Evolutionary conservation across 2,888 invertebrate species (phyloP).

Genomic region (Agrotis clavis): DNA sequence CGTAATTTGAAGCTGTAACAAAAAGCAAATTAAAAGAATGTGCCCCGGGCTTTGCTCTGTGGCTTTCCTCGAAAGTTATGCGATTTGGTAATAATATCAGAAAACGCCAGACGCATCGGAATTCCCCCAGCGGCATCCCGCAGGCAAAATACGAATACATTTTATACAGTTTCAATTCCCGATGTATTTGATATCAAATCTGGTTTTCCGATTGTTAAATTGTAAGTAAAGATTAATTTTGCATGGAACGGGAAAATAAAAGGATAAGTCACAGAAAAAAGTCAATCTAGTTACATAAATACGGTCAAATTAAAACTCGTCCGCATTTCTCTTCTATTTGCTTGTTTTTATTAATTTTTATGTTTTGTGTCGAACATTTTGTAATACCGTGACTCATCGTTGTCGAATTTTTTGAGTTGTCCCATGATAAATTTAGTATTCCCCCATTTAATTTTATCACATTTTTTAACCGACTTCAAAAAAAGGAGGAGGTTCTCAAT

Average conservation of each 20-base stretch:
- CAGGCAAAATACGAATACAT: conserved; percentile 45
- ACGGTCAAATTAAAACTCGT: neutral
- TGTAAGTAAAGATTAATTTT: neutral
- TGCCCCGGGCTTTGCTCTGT: conserved; percentile 4
- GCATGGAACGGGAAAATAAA: conserved; percentile 17
- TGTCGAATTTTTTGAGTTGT: conserved; percentile 1
- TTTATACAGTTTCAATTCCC: conserved; percentile 27
- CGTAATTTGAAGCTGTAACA: neutral
- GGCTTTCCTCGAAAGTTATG: conserved; percentile 40
- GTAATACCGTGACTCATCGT: conserved; percentile 16
- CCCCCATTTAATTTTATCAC: neutral
- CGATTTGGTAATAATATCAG: conserved; percentile 46
- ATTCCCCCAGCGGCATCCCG: conserved; percentile 51
- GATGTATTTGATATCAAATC: conserved; percentile 13
- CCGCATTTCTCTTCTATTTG: neutral
- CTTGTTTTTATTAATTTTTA: neutral
- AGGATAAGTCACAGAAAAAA: neutral
- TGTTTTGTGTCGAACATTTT: conserved; percentile 7
- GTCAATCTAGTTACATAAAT: neutral
- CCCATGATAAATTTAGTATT: conserved; percentile 24
- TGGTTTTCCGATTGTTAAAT: conserved; percentile 23
- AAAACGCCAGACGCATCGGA: conserved; percentile 40
- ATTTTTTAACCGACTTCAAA: too few species aligned
- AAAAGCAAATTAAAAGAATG: conserved; percentile 16
- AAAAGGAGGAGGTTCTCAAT: too few species aligned